Base-by-base conservation (phyloP, 37 sponge, comb jelly and placozoan genomes). In the Aphrocallistes beatrix region DNA sequence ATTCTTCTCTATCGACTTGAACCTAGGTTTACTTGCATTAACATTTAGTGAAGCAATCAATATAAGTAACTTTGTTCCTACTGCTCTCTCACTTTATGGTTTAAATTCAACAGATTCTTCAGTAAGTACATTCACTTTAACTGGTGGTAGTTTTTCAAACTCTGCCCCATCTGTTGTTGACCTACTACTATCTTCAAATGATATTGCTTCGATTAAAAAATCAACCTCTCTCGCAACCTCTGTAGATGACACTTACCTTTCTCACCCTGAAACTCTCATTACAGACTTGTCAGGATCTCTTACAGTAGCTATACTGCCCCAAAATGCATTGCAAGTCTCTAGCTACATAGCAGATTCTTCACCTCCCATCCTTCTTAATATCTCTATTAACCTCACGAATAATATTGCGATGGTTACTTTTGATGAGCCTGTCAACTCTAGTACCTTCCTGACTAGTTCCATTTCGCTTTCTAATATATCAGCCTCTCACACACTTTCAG, bases 31-130 rank as follows among this genome's bases (percentile, higher is more conserved):
- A 8, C 60, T 95, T 8, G 85, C 82, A 82, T 85, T 95, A 36
- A 89, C 89, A 0, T 95, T 95, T 69, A 88, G 87, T 17, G 96
- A 95, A 37, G 91, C 90, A 36, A 87, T 95, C 1, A 88, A 87
- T 34, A 38, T 28, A 37, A 28, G 37, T 32, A 86, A 84, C 17
- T 89, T 95, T 40, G 85, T 87, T n/a, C 42, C 85, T 13, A 90
- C 86, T 13, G 38, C 89, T 38, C 82, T 95, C 39, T 89, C 89
- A 32, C 85, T 95, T 1, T 83, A 85, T 38, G 81, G 45, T 39
- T 51, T 34, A 16, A 93, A 93, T 86, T 84, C 82, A 28, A 90
- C 89, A 17, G 88, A 86, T 13, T 39, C 82, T 17, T 17, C 85
- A 0, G 38, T 82, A 6, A 87, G 84, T 16, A 51, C 23, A 37